Evolutionary conservation across 2,113 vertebrate species (phyloP).

Genomic region (Apodemus speciosus): DNA sequence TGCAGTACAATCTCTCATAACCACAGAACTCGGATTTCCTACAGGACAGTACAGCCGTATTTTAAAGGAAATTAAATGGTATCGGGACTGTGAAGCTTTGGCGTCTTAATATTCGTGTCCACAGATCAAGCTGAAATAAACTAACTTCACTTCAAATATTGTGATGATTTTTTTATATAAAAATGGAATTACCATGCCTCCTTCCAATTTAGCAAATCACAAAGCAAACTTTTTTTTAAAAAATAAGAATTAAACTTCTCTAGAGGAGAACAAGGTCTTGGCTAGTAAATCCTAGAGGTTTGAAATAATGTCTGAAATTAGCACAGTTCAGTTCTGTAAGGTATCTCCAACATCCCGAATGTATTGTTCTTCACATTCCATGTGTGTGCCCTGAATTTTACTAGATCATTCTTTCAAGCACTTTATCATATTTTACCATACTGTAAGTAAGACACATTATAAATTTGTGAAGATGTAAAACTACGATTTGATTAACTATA

Average conservation of each 20-base stretch:
- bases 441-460: neutral
- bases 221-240: neutral
- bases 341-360: neutral
- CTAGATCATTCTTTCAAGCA: neutral
- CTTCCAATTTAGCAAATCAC: conserved; percentile 34
- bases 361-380: neutral
- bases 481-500: conserved; percentile 55
- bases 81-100: neutral
- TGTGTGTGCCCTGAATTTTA: conserved; percentile 18
- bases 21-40: neutral
- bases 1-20: neutral
- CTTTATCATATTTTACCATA: conserved; percentile 49
- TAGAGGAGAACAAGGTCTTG: neutral
- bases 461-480: conserved; percentile 48
- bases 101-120: neutral
- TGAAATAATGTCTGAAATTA: conserved; percentile 44
- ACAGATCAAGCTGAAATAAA: conserved; percentile 28
- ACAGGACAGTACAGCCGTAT: neutral
- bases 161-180: conserved; percentile 23
- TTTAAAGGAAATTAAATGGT: conserved; percentile 30
- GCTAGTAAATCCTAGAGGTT: neutral
- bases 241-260: neutral
- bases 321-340: conserved; percentile 30
- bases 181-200: neutral
- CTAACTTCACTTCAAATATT: conserved; percentile 45